Evolutionary conservation across 2,888 invertebrate species (phyloP).

Genomic region (Drosophila putrida): DNA sequence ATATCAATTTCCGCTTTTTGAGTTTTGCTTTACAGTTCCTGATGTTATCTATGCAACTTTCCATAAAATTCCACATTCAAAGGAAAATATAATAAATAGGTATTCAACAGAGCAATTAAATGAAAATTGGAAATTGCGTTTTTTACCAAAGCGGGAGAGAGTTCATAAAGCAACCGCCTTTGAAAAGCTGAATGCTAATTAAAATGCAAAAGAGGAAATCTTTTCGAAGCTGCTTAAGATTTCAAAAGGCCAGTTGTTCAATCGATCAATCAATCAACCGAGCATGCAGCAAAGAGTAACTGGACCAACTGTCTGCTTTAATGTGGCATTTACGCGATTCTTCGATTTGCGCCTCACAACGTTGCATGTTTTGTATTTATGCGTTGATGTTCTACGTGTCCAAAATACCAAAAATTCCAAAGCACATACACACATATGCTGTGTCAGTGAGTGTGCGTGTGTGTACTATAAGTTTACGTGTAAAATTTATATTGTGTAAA

Average conservation of each 20-base stretch:
- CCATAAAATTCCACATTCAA: not conserved
- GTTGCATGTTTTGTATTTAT: slow-evolving; percentile 70
- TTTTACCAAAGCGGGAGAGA: not conserved
- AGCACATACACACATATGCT: slow-evolving; percentile 14
- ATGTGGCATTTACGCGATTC: slow-evolving; percentile 34
- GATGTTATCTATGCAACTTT: not conserved
- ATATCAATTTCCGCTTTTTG: slow-evolving; percentile 1
- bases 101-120: slow-evolving; percentile 6
- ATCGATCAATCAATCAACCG: slow-evolving; percentile 26
- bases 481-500: slow-evolving; percentile 73
- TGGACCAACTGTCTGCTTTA: slow-evolving; percentile 51
- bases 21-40: not conserved
- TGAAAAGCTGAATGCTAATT: slow-evolving; percentile 6
- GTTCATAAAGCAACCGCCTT: not conserved
- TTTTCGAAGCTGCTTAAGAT: slow-evolving; percentile 2
- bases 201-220: slow-evolving; percentile 4
- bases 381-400: slow-evolving; percentile 81
- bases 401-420: slow-evolving; percentile 63
- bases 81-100: slow-evolving; percentile 2
- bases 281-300: slow-evolving; percentile 23
- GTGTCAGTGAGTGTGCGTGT: slow-evolving; percentile 7
- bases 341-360: slow-evolving; percentile 45
- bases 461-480: slow-evolving; percentile 51
- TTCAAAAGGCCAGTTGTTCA: slow-evolving; percentile 10
- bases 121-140: not conserved